Evolutionary conservation across 2,888 invertebrate species (phyloP).

Genomic region (Aquatica leii): DNA sequence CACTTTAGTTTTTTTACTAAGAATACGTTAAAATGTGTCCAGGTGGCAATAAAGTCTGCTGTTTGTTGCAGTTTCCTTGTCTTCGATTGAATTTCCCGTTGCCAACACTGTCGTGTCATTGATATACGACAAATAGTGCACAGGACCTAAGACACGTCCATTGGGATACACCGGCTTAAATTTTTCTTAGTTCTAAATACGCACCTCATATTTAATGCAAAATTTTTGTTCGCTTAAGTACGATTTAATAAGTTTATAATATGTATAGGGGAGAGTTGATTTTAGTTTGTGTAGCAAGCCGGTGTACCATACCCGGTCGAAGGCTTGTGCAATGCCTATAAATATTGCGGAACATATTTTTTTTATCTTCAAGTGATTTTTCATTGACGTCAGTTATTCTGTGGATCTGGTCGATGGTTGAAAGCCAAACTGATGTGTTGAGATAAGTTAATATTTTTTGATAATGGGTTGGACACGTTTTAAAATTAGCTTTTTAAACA

Average conservation of each 20-base stretch:
- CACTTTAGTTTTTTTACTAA: no score
- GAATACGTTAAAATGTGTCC: no score
- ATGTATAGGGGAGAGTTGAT: not conserved
- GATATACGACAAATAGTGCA: not conserved
- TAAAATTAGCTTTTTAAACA: no score
- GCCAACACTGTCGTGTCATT: not conserved
- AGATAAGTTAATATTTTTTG: not conserved
- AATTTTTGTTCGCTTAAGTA: not conserved
- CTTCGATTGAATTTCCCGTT: not conserved
- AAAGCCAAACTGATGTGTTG: constrained; percentile 2
- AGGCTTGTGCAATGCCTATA: not conserved
- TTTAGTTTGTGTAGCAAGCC: not conserved
- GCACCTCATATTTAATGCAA: not conserved
- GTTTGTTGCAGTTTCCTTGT: no score
- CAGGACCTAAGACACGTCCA: not conserved
- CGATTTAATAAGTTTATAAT: not conserved
- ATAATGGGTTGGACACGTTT: not conserved
- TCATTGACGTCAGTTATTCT: not conserved
- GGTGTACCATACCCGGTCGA: not conserved
- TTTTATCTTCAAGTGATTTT: not conserved
- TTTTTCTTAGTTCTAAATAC: not conserved
- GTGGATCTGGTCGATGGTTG: constrained; percentile 1
- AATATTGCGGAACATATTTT: constrained; percentile 1
- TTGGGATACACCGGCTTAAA: not conserved
- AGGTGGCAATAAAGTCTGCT: no score